phyloP scores from a whole-genome alignment of 2,797 vertebrate species.

The Propithecus perrieri region DNA sequence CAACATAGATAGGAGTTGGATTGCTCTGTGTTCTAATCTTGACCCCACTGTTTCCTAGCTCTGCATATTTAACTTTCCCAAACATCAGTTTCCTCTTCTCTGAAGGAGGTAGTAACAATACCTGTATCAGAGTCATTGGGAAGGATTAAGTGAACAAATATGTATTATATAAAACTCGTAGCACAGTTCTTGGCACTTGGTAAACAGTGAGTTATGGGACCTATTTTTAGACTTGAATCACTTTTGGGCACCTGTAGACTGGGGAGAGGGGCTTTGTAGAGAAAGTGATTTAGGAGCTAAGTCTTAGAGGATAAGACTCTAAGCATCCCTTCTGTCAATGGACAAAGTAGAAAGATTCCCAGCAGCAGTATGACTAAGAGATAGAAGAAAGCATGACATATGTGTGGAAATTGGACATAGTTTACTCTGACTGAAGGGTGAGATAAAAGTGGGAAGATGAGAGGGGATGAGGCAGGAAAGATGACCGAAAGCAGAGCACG shows the following conservation, averaged over 20 bases:
- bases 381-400: neutral
- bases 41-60: neutral
- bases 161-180: neutral
- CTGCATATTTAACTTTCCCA: slow-evolving; percentile 14
- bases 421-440: neutral
- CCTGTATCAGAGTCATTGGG: neutral
- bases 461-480: neutral
- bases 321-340: slow-evolving; percentile 15
- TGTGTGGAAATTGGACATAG: neutral
- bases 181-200: neutral
- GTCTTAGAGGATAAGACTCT: neutral
- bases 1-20: neutral
- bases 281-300: neutral
- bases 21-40: neutral
- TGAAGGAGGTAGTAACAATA: neutral
- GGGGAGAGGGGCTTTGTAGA: neutral
- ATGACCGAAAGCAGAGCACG: neutral
- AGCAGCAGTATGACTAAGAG: neutral
- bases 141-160: neutral
- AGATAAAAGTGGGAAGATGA: neutral
- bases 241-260: neutral
- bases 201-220: slow-evolving; percentile 4
- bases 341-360: neutral
- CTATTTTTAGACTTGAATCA: neutral
- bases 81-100: slow-evolving; percentile 27